phyloP scores from a whole-genome alignment of 2,888 invertebrate genomes.

The Schrankia costaestrigalis region DNA sequence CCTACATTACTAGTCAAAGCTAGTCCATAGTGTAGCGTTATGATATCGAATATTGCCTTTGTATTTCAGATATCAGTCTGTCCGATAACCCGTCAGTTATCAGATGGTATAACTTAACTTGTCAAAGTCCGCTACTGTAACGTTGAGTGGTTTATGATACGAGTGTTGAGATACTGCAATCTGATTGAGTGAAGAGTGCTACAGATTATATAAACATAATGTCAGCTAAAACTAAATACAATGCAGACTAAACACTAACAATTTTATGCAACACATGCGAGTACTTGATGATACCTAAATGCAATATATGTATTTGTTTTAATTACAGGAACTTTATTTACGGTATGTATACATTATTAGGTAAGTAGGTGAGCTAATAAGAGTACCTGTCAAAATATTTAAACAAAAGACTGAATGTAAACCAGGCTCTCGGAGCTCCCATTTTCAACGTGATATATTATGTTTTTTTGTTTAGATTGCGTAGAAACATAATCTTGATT shows the following conservation, averaged over 20 bases:
- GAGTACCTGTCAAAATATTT: conserved; percentile 26
- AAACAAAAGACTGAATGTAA: conserved; percentile 19
- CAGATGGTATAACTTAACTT: too few species aligned
- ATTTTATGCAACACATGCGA: conserved; percentile 27
- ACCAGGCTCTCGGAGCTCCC: conserved; percentile 14
- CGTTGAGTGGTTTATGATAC: too few species aligned
- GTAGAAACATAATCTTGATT: too few species aligned
- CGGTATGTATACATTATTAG: conserved; percentile 10
- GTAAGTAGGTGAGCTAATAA: conserved; percentile 25
- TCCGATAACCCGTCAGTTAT: too few species aligned
- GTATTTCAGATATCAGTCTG: too few species aligned
- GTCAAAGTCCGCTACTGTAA: too few species aligned
- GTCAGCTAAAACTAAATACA: conserved; percentile 39
- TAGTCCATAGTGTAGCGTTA: too few species aligned
- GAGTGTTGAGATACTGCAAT: too few species aligned
- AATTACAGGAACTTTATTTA: conserved; percentile 24
- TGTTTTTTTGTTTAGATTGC: conserved; percentile 16
- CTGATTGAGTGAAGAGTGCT: conserved; percentile 32
- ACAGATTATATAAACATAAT: conserved; percentile 41
- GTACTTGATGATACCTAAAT: conserved; percentile 27
- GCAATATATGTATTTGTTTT: conserved; percentile 30
- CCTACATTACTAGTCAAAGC: too few species aligned
- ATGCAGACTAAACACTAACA: conserved; percentile 42
- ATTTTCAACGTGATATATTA: conserved; percentile 7
- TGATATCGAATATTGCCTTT: too few species aligned